These are phyloP conservation scores for Patella ulyssiponensis DNA, from an alignment of 2,888 invertebrate genomes.

Conservation along the genomic window DNA sequence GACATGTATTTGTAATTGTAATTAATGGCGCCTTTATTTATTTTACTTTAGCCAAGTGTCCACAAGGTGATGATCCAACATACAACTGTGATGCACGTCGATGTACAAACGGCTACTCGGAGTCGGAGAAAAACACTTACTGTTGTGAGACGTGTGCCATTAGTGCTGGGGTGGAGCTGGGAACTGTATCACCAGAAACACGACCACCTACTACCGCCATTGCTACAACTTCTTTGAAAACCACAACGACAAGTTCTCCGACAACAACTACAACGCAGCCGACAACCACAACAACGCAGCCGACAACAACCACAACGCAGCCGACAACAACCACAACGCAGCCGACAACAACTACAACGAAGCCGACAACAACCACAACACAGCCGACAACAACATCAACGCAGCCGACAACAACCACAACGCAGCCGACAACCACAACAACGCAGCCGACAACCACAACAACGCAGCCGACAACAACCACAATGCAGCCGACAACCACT, in stretches of 20 bases:
- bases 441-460: background rate
- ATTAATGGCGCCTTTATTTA: background rate
- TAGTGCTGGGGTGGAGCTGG: background rate
- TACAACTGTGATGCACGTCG: slow-evolving; percentile 21
- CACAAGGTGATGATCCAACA: slow-evolving; percentile 26
- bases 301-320: background rate
- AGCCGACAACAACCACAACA: background rate
- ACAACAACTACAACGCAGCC: background rate
- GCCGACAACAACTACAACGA: background rate
- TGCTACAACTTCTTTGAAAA: background rate
- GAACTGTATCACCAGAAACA: slow-evolving; percentile 16
- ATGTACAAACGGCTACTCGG: slow-evolving; percentile 15
- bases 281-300: background rate
- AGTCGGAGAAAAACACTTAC: background rate
- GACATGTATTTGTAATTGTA: background rate
- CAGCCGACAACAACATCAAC: background rate
- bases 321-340: background rate
- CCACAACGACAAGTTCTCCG: background rate
- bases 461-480: background rate
- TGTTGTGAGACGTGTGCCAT: slow-evolving; percentile 31
- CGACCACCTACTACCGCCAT: background rate
- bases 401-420: background rate
- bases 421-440: background rate
- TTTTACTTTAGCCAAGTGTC: slow-evolving; percentile 21
- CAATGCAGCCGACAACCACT: background rate